Evolutionary conservation across 2,888 invertebrate species (phyloP), one percentile per base, ranked within the genome.

Genomic region (Herminia tarsipennalis): DNA sequence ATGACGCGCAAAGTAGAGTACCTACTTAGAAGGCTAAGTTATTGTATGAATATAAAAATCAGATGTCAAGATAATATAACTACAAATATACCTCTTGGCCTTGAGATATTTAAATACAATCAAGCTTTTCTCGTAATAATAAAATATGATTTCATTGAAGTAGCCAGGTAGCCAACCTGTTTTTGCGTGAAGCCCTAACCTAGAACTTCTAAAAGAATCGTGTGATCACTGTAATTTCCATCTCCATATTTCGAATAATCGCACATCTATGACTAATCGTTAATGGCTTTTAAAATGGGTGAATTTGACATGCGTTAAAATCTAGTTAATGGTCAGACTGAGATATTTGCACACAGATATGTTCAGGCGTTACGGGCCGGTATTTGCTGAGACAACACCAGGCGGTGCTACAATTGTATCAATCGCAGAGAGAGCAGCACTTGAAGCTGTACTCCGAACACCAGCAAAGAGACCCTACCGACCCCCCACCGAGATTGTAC

Each of bases 401-500:
- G 91, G 95, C 22, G 95, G 95, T 73, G 89, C 93, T 47, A 94
- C 94, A 21, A 93, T 97, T 36, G 93, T 97, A 29, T 96, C 95
- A 57, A 86, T 97, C 37, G 95, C 95, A 17, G 94, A 95, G 37
- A 92, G 94, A 21, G 82, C 84, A 1, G 96, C 96, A 56, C 94
- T 97, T 55, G 96, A 97, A 73, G 93, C 93, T 18, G 94, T 97
- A 9, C 86, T 97, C n/a, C 93, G 94, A 59, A 93, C 94, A 50
- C 93, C 94, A 6, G 94, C 95, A 53, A 95, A 94, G 75, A 94
- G 94, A 69, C 97, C 97, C 0, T 93, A 95, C 67, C 92, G 97
- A 10, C 97, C 97, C 6, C 95, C 96, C 20, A 96, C 96, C 1
- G 96, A 96, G 85, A 95, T 96, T 58, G 94, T 96, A 14, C 94